Evolutionary conservation across 2,113 vertebrate genomes (phyloP), one percentile per base, ranked within the genome.

Genomic region (Peromyscus californicus): DNA sequence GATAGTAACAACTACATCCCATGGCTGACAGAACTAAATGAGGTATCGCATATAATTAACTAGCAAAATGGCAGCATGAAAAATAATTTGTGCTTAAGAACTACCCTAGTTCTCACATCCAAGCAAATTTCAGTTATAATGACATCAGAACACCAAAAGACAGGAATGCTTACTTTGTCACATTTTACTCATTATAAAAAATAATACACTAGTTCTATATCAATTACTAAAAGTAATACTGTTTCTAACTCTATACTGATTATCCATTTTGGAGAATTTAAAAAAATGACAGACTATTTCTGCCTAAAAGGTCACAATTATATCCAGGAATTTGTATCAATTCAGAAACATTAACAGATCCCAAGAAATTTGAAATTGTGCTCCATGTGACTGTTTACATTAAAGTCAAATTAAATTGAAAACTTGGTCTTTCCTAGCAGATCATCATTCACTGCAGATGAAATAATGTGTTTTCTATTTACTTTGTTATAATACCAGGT

Each of bases 331-430:
- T 65, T 78, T 51, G 5, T 39, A 90, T 90, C 80, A 93, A 45
- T 80, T 93, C 94, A 74, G 22, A 36, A n/a, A 93, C 13, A 88
- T 59, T 72, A 83, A 74, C 8, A 82, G 61, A 89, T 93, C 69
- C n/a, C 29, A 82, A 45, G 84, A 87, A 88, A 96, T 85, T 65
- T 85, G 7, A 87, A 96, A 90, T 39, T 87, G 51, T 87, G 31
- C 26, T 93, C 3, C 70, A 83, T 39, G 5, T 85, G 17, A 39
- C 24, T 93, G 45, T 74, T 94, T 86, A 91, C 95, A 90, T 96
- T 82, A 95, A 79, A 97, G 76, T 89, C 78, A 90, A 93, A 90
- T 88, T 61, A 92, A 97, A 93, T 65, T 90, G 9, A 96, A 96
- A 76, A 59, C 79, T 75, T 29, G 92, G 19, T 94, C 82, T 54